phyloP scores from a whole-genome alignment of 2,113 vertebrate genomes.

The Mastomys coucha region DNA sequence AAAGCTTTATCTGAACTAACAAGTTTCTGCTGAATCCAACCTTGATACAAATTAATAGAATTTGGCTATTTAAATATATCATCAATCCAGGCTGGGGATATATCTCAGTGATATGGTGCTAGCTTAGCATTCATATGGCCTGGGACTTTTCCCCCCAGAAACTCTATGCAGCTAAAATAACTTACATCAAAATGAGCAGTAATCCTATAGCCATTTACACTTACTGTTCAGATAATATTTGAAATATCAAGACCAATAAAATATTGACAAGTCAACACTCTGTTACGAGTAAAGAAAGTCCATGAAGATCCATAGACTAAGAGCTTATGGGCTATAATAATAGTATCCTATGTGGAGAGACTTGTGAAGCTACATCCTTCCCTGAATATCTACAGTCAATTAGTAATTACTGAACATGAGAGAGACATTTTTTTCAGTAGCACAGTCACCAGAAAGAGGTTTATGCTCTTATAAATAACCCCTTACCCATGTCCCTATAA shows the following conservation, averaged over 20 bases:
- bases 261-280: conserved; percentile 11
- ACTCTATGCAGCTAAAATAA: not conserved
- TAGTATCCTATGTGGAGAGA: too few species aligned
- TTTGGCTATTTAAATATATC: conserved; percentile 24
- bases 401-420: not conserved
- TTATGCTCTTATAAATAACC: not conserved
- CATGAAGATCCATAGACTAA: not conserved
- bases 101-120: not conserved
- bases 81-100: not conserved
- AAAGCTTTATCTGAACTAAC: conserved; percentile 33
- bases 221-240: conserved; percentile 39
- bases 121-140: not conserved
- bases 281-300: not conserved
- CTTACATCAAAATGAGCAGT: conserved; percentile 8
- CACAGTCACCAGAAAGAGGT: not conserved
- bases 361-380: not conserved
- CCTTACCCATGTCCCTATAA: not conserved
- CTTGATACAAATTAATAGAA: conserved; percentile 16
- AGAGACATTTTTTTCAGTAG: not conserved
- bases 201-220: not conserved
- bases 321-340: not conserved
- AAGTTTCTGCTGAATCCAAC: conserved; percentile 37
- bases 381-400: not conserved
- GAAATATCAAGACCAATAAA: conserved; percentile 47
- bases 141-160: not conserved